A percentile compares a stretch with the other conserved stretches of the same genome.
Conservation (phyloP, 2,888 invertebrate species). For the Fissipunctia ypsillon region DNA sequence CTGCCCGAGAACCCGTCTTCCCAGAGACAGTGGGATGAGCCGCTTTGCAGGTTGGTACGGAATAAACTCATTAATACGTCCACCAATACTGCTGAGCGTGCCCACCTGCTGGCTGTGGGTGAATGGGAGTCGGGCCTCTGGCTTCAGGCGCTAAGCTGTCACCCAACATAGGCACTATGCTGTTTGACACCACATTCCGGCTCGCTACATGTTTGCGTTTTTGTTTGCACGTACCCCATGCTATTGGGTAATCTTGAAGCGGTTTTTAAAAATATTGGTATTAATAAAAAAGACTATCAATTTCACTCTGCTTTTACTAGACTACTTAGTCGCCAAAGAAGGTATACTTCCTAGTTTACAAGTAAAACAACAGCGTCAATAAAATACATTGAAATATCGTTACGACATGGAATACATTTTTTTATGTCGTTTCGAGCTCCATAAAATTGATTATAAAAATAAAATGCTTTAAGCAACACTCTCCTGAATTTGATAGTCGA, state of each 20-base stretch:
- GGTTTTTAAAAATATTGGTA: background rate
- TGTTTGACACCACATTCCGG: no score
- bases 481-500: background rate
- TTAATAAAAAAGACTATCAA: background rate
- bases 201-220: no score
- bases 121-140: no score
- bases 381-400: conserved; percentile 35
- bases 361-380: conserved; percentile 13
- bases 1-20: no score
- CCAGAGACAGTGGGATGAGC: no score
- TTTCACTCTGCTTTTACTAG: background rate
- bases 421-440: background rate
- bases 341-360: background rate
- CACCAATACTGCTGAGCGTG: no score
- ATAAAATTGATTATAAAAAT: conserved; percentile 17
- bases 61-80: no score
- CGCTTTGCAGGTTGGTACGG: no score
- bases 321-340: background rate
- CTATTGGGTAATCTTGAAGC: background rate
- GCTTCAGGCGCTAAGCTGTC: no score
- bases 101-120: no score
- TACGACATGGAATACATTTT: conserved; percentile 5
- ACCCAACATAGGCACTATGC: no score
- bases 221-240: background rate
- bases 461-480: background rate